Conservation (phyloP, 2,888 invertebrate genomes). For the Microchrysa polita region DNA sequence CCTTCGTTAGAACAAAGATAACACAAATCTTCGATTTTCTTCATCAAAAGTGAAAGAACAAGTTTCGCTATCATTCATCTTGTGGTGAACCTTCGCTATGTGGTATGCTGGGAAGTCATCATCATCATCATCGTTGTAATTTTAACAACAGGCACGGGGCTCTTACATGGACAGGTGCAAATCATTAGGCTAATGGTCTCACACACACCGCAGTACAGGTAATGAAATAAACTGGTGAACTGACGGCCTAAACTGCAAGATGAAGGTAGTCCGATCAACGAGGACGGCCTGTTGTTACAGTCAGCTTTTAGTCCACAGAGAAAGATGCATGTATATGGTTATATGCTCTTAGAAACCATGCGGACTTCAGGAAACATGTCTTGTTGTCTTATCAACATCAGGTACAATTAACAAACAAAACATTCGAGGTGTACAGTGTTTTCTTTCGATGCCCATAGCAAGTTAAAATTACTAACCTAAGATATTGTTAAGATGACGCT, state of each 20-base stretch:
- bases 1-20: too few relatives aligned
- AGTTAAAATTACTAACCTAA: too few relatives aligned
- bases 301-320: background rate
- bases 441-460: background rate
- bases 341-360: too few relatives aligned
- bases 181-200: conserved; percentile 42
- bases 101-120: too few relatives aligned
- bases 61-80: too few relatives aligned
- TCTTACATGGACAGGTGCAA: conserved; percentile 43
- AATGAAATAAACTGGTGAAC: conserved; percentile 32
- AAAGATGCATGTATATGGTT: background rate
- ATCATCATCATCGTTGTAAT: conserved; percentile 20
- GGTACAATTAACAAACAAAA: conserved; percentile 30
- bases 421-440: background rate
- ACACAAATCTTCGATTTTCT: too few relatives aligned
- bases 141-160: conserved; percentile 40
- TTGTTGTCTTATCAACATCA: conserved; percentile 36
- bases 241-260: background rate
- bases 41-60: too few relatives aligned
- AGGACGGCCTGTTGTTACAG: conserved; percentile 40
- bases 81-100: too few relatives aligned
- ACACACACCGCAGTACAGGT: too few relatives aligned
- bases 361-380: background rate
- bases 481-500: too few relatives aligned
- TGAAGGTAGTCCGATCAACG: conserved; percentile 18